These are phyloP conservation scores for Camponotus fellah DNA, from an alignment of 2,888 invertebrate genomes.

Conservation along the genomic window DNA sequence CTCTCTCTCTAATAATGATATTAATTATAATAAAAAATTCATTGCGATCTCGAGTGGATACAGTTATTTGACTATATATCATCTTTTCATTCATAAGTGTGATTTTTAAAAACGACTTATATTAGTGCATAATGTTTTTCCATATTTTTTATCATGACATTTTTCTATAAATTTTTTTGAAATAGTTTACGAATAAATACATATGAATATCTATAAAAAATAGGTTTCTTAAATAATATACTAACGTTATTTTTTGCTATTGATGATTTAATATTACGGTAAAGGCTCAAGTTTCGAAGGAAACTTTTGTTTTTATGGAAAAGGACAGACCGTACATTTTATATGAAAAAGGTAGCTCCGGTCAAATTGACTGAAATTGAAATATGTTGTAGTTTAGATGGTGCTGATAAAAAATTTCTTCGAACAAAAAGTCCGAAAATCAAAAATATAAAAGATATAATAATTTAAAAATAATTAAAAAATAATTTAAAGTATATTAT, in stretches of 20 bases:
- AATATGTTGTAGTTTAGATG: too few relatives aligned
- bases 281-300: neutral
- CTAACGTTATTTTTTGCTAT: conserved; percentile 58
- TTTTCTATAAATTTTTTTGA: neutral
- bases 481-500: too few relatives aligned
- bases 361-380: too few relatives aligned
- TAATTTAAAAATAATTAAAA: too few relatives aligned
- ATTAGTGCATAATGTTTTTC: neutral
- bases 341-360: too few relatives aligned
- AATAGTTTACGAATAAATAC: neutral
- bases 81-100: neutral
- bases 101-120: neutral
- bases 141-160: neutral
- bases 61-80: neutral
- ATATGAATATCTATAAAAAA: conserved; percentile 53
- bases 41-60: neutral
- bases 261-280: neutral
- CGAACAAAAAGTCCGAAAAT: too few relatives aligned
- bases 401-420: too few relatives aligned
- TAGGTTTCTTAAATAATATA: conserved; percentile 66
- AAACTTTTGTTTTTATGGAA: neutral
- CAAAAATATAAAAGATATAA: too few relatives aligned
- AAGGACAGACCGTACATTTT: neutral
- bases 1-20: neutral
- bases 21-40: neutral